Conservation (phyloP, 2,797 vertebrate genomes). For the Sciurus vulgaris region DNA sequence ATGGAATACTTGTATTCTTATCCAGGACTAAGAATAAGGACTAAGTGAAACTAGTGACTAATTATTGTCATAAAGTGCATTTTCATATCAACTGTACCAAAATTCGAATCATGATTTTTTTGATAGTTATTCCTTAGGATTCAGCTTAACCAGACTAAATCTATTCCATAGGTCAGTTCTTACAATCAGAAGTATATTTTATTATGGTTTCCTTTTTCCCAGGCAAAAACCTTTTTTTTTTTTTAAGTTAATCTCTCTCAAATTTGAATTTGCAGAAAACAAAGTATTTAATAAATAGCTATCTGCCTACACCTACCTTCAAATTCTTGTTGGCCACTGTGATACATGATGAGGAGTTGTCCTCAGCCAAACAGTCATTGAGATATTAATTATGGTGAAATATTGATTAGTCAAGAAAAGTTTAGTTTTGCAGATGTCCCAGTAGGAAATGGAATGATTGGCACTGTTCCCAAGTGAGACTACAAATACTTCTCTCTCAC, state of each 20-base stretch:
- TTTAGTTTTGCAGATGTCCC: slow-evolving; percentile 11
- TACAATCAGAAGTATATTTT: not conserved
- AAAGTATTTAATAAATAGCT: slow-evolving; percentile 27
- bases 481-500: not conserved
- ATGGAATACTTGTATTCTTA: slow-evolving; percentile 33
- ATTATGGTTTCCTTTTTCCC: not conserved
- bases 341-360: not conserved
- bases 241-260: not conserved
- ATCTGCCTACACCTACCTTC: not conserved
- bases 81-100: slow-evolving; percentile 7
- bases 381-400: slow-evolving; percentile 25
- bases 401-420: slow-evolving; percentile 26
- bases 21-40: slow-evolving; percentile 35
- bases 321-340: slow-evolving; percentile 19
- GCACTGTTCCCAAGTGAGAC: not conserved
- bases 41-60: slow-evolving; percentile 46
- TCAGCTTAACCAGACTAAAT: not conserved
- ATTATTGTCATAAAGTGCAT: slow-evolving; percentile 1
- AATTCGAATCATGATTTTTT: slow-evolving; percentile 49
- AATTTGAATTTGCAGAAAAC: slow-evolving; percentile 24
- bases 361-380: not conserved
- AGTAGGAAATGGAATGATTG: slow-evolving; percentile 24
- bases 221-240: not conserved
- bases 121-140: not conserved
- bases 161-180: not conserved